Evolutionary conservation across 2,888 invertebrate species (phyloP).

Genomic region (Mimas tiliae): DNA sequence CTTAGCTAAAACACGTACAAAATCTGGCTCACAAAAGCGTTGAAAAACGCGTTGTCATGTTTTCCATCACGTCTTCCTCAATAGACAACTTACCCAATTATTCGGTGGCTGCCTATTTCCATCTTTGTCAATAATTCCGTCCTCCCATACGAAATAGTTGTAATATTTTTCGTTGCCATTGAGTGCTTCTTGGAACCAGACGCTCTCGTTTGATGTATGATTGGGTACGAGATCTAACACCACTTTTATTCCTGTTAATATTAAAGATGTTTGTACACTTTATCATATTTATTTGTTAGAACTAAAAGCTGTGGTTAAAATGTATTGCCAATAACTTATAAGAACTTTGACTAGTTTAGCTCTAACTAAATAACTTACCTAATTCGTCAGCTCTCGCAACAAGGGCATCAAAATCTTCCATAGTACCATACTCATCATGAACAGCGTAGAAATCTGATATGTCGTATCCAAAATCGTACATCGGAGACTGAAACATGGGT

Average conservation of each 20-base stretch:
- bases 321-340: not conserved
- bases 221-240: constrained; percentile 89
- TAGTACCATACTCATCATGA: constrained; percentile 89
- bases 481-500: constrained; percentile 89
- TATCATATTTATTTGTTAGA: not conserved
- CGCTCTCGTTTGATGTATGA: constrained; percentile 91
- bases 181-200: constrained; percentile 92
- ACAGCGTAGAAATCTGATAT: constrained; percentile 88
- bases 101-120: constrained; percentile 86
- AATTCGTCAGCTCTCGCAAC: constrained; percentile 76
- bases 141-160: constrained; percentile 90
- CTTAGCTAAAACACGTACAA: constrained; percentile 58
- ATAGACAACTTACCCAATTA: constrained; percentile 86
- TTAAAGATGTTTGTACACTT: constrained; percentile 25
- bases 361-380: constrained; percentile 54
- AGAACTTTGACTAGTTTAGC: not conserved
- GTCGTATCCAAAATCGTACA: constrained; percentile 93
- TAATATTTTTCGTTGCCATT: constrained; percentile 85
- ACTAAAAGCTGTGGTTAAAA: constrained; percentile 1
- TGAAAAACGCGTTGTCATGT: constrained; percentile 3
- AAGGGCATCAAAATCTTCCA: constrained; percentile 88
- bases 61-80: not conserved
- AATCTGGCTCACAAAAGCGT: not conserved
- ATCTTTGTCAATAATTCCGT: constrained; percentile 75
- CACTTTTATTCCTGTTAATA: constrained; percentile 77